Evolutionary conservation across 37 sponge, comb jelly and placozoan genomes (phyloP).

Genomic region (Halichondria panicea): DNA sequence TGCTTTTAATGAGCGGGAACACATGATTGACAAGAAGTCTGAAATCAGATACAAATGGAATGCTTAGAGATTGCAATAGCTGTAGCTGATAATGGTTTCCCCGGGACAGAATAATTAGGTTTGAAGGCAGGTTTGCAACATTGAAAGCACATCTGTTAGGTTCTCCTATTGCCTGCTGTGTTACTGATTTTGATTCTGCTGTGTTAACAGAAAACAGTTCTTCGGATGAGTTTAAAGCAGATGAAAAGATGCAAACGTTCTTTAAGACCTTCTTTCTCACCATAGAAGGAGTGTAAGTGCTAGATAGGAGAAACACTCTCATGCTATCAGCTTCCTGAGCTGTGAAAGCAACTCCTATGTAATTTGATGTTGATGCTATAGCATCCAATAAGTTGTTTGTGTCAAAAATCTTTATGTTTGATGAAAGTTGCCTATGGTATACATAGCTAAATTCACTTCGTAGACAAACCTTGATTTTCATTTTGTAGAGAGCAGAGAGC

Average conservation of each 20-base stretch:
- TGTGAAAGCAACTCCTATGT: too few relatives aligned
- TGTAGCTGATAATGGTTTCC: neutral
- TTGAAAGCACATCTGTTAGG: conserved; percentile 12
- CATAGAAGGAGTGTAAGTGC: conserved; percentile 6
- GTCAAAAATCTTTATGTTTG: too few relatives aligned
- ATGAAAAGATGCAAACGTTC: conserved; percentile 5
- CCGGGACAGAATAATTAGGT: conserved; percentile 8
- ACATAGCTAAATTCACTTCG: too few relatives aligned
- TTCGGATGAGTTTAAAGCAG: neutral
- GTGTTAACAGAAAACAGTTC: conserved; percentile 17
- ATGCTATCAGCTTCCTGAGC: too few relatives aligned
- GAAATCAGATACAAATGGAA: neutral
- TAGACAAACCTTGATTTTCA: too few relatives aligned
- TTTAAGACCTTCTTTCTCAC: neutral
- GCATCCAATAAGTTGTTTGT: too few relatives aligned
- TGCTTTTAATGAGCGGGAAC: conserved; percentile 26
- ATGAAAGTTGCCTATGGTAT: too few relatives aligned
- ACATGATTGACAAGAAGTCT: conserved; percentile 13
- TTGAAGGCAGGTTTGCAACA: conserved; percentile 11
- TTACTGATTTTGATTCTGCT: neutral
- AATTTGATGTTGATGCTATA: too few relatives aligned
- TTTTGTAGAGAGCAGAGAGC: too few relatives aligned
- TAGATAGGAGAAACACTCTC: neutral
- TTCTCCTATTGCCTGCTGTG: conserved; percentile 15
- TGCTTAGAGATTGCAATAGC: conserved; percentile 10